These are phyloP conservation scores for Threskiornis aethiopicus DNA, from an alignment of 2,797 vertebrate species.

Conservation along the genomic window DNA sequence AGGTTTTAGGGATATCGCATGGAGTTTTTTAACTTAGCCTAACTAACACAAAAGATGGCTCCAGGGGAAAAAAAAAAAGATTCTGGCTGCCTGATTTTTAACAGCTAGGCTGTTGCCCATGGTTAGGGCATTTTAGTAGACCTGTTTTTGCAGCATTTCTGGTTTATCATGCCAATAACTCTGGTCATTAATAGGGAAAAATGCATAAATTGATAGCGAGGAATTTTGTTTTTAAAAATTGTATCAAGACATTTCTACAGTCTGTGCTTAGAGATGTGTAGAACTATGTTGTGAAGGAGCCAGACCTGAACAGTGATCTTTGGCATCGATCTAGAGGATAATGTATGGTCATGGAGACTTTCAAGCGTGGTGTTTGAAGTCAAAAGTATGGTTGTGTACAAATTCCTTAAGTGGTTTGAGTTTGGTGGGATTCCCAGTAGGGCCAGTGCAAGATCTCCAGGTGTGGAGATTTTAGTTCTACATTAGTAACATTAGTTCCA, in stretches of 20 bases:
- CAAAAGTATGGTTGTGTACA: neutral
- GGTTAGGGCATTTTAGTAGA: neutral
- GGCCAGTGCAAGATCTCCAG: neutral
- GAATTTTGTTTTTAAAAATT: neutral
- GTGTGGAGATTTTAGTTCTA: neutral
- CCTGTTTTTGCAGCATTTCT: neutral
- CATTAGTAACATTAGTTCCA: neutral
- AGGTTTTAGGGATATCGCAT: neutral
- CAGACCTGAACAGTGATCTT: neutral
- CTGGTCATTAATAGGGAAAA: neutral
- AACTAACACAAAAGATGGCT: neutral
- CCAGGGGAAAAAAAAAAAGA: neutral
- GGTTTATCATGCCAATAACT: neutral
- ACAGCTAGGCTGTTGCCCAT: neutral
- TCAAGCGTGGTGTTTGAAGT: neutral
- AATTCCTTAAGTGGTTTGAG: neutral
- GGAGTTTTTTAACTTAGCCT: neutral
- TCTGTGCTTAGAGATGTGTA: neutral
- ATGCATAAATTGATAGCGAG: neutral
- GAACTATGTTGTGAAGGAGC: neutral
- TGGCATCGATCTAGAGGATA: fast-evolving
- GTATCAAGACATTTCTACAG: neutral
- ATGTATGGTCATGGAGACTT: neutral
- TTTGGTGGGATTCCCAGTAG: neutral
- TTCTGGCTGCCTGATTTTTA: neutral